Percentiles rank a stretch among this genome's conserved stretches.
Conservation (phyloP, 2,888 invertebrate species). For the Stenodera caucasica region DNA sequence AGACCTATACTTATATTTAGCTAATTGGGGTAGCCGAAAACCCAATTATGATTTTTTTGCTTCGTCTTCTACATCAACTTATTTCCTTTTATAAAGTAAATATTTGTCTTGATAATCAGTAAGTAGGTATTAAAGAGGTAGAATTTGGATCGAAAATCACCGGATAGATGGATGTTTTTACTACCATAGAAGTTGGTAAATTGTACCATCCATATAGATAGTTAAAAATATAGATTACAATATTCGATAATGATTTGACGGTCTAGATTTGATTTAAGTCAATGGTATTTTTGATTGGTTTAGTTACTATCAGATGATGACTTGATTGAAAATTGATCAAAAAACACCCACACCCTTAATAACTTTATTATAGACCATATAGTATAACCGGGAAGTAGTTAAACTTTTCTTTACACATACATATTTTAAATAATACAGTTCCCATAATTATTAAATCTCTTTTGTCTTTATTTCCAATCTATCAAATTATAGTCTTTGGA, state of each 20-base stretch:
- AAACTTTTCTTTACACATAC: neutral
- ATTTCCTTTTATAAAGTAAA: conserved; percentile 42
- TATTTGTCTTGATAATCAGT: conserved; percentile 36
- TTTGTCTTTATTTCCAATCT: too few relatives aligned
- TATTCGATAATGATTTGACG: too few relatives aligned
- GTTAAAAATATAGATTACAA: neutral
- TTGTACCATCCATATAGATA: too few relatives aligned
- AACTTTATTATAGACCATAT: conserved; percentile 31
- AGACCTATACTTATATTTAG: conserved; percentile 54
- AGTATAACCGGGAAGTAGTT: conserved; percentile 33
- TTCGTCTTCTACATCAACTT: too few relatives aligned
- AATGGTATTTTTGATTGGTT: conserved; percentile 21
- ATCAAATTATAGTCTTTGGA: neutral
- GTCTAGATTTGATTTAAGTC: conserved; percentile 13
- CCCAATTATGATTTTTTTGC: conserved; percentile 52
- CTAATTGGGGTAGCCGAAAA: conserved; percentile 53
- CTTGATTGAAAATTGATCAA: conserved; percentile 34
- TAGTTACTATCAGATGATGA: conserved; percentile 21
- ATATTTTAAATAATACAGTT: neutral
- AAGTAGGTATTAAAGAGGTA: conserved; percentile 36
- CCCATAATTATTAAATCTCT: neutral
- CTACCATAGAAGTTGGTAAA: conserved; percentile 3
- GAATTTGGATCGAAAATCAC: conserved; percentile 11
- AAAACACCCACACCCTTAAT: conserved; percentile 40
- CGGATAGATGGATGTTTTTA: neutral